Conservation (phyloP, 2,797 vertebrate species). For the Sebastiscus tertius region DNA sequence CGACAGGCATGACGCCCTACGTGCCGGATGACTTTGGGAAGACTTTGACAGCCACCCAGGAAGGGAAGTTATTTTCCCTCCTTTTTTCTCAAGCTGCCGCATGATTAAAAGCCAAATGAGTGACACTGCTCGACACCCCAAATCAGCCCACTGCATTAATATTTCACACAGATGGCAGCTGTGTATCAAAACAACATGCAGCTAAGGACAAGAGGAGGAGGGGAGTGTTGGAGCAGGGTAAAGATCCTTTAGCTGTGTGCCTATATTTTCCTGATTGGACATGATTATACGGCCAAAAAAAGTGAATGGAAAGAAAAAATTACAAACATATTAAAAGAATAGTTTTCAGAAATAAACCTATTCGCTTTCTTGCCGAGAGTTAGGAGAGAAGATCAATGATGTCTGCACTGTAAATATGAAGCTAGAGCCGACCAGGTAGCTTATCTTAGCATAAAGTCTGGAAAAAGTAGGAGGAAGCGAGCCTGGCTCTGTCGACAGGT, state of each 20-base stretch:
- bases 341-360: neutral
- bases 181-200: slow-evolving; percentile 86
- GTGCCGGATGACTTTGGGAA: slow-evolving; percentile 85
- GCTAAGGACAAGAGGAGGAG: slow-evolving; percentile 81
- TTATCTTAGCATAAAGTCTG: neutral
- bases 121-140: slow-evolving; percentile 85
- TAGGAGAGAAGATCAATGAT: neutral
- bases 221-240: slow-evolving; percentile 66
- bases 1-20: slow-evolving; percentile 73
- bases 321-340: neutral
- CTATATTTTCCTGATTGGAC: slow-evolving; percentile 39
- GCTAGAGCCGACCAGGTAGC: neutral
- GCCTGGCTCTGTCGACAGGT: neutral
- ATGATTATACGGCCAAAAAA: slow-evolving; percentile 20
- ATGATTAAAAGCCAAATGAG: slow-evolving; percentile 90
- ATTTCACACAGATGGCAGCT: slow-evolving; percentile 88
- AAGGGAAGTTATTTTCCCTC: slow-evolving; percentile 78
- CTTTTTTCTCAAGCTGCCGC: slow-evolving; percentile 79
- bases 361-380: neutral
- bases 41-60: slow-evolving; percentile 84
- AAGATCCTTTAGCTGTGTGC: slow-evolving; percentile 48
- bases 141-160: slow-evolving; percentile 87
- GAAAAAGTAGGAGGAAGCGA: neutral
- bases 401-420: neutral
- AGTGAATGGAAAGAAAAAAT: neutral